Evolutionary conservation across 1,140 invertebrate species (phyloP), one percentile per base, ranked within the genome.

Genomic region (Aphelinus atriplicis): DNA sequence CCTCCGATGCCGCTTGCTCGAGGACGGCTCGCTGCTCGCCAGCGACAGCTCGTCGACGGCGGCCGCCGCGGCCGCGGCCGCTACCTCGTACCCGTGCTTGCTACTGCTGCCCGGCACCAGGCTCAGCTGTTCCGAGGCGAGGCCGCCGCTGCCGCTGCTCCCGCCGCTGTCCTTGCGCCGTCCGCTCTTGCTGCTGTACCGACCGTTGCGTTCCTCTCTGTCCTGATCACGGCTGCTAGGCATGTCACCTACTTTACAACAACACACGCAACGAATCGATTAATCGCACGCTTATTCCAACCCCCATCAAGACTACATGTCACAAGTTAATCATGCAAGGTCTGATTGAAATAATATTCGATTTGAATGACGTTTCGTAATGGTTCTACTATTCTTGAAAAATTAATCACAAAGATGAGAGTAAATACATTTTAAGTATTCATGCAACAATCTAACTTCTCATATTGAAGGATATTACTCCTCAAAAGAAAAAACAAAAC

Each of bases 171-270:
- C 83, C 71, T 81, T 78, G 73, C 84, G 83, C 55, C 85, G 81
- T 3, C 71, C 77, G 62, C 84, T 82, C 71, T 84, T 84, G 62
- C 84, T 82, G 71, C 84, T 84, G 79, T 86, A 84, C 74, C 87
- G 84, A 81, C 87, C 88, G 84, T 89, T 88, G 76, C 86, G 84
- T 84, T 89, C 87, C 63, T 79, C 80, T 75, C 86, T 81, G 68
- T 87, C 85, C 9, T 85, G 81, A 77, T 88, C 87, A 80, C 87
- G 86, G 83, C 83, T 81, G 84, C 87, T 88, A 83, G 88, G 88
- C 88, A 89, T 89, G 86, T 87, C 87, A 88, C 86, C 88, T 88
- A 84, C 86, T 88, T 78, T 42, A 75, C 79, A 58, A 3, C 47
- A 65, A 43, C 55, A 60, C 3, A 50, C 48, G 2, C n/a, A 51